phyloP scores from a whole-genome alignment of 2,797 vertebrate genomes.

The Podargus strigoides region DNA sequence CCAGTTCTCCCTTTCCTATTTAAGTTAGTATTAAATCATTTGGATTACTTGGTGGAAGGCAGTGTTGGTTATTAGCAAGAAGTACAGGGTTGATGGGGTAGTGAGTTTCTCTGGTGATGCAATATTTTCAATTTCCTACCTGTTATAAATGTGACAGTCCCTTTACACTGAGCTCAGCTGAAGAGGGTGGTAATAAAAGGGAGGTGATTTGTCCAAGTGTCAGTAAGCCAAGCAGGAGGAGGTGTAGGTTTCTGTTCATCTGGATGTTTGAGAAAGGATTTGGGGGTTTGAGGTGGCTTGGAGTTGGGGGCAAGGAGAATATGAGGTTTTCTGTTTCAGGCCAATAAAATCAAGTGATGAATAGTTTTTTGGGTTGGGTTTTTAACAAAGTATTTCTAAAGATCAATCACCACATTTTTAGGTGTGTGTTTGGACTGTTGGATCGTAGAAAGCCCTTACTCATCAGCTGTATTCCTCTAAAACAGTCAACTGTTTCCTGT shows the following conservation, averaged over 20 bases:
- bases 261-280: not conserved
- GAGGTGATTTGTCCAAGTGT: not conserved
- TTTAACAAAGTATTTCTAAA: not conserved
- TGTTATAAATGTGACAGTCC: rapidly evolving
- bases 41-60: not conserved
- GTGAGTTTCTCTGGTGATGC: not conserved
- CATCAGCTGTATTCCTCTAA: not conserved
- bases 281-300: not conserved
- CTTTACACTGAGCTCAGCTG: not conserved
- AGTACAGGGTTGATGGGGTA: not conserved
- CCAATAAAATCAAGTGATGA: not conserved
- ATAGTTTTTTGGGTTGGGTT: not conserved
- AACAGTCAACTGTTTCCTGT: not conserved
- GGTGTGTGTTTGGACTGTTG: not conserved
- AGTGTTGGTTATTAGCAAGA: not conserved
- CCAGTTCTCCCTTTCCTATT: not conserved
- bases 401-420: not conserved
- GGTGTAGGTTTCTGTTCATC: not conserved
- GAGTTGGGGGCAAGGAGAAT: not conserved
- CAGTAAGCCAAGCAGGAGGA: not conserved
- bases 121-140: not conserved
- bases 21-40: not conserved
- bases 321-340: not conserved
- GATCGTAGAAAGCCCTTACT: not conserved
- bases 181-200: not conserved